These are phyloP conservation scores for Xenentodon cancila DNA, from an alignment of 2,797 vertebrate species.

Conservation along the genomic window DNA sequence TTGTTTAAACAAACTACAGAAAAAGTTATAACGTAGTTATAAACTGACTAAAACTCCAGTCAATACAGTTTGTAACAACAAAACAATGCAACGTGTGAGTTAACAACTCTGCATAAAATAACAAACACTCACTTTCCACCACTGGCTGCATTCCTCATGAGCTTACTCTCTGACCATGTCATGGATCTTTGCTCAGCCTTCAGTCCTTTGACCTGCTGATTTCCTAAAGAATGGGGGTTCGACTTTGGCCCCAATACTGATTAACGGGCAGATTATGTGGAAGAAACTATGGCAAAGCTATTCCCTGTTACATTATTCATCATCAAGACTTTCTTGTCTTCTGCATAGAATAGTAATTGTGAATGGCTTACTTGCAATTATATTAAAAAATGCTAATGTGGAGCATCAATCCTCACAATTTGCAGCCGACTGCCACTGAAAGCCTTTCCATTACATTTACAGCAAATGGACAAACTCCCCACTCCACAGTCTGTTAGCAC, in stretches of 20 bases:
- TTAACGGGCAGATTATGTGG: conserved; percentile 2
- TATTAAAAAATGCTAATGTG: conserved; percentile 16
- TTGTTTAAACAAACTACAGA: too few relatives aligned
- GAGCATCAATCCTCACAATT: background rate
- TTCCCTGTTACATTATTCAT: conserved; percentile 3
- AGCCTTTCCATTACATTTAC: conserved; percentile 27
- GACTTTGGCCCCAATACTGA: conserved; percentile 7
- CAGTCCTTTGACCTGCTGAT: conserved; percentile 17
- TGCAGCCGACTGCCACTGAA: conserved; percentile 19
- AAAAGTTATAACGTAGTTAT: too few relatives aligned
- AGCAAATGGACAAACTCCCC: conserved; percentile 28
- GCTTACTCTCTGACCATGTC: conserved; percentile 30
- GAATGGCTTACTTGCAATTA: background rate
- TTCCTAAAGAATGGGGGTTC: background rate
- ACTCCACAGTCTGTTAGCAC: background rate
- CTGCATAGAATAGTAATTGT: background rate
- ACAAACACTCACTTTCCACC: background rate
- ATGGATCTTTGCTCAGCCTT: conserved; percentile 1
- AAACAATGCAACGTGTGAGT: background rate
- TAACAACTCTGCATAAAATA: background rate
- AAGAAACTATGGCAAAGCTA: conserved; percentile 5
- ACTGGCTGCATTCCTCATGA: conserved; percentile 39
- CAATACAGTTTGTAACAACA: background rate
- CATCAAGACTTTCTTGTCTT: background rate
- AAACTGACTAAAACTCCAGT: background rate